Evolutionary conservation across 2,797 vertebrate species (phyloP).

Genomic region (Lutjanus campechanus): DNA sequence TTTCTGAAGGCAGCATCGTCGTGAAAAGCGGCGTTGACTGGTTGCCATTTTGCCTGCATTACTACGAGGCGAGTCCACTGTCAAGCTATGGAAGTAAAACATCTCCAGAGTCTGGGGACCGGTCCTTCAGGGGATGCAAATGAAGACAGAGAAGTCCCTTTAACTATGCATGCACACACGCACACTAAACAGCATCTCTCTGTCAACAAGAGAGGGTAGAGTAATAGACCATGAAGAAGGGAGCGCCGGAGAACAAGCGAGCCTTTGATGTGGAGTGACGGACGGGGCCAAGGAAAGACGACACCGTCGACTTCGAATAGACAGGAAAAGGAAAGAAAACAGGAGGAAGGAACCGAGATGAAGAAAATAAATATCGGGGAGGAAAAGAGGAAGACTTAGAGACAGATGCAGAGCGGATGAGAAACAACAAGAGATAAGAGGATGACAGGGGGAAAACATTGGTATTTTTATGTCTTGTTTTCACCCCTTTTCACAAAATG

Average conservation of each 20-base stretch:
- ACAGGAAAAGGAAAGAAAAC: constrained; percentile 54
- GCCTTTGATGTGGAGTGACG: constrained; percentile 77
- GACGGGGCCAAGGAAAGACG: constrained; percentile 50
- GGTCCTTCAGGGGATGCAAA: constrained; percentile 66
- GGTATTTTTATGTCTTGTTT: constrained; percentile 28
- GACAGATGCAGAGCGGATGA: constrained; percentile 19
- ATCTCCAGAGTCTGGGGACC: constrained; percentile 46
- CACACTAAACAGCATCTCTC: constrained; percentile 56
- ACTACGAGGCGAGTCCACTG: constrained; percentile 20
- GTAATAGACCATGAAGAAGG: constrained; percentile 72
- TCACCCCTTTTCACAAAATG: not conserved
- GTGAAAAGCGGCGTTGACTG: constrained; percentile 48
- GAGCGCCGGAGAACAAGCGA: constrained; percentile 66
- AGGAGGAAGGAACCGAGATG: constrained; percentile 32
- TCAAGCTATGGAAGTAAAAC: constrained; percentile 49
- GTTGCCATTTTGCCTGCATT: constrained; percentile 45
- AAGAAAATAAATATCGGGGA: constrained; percentile 52
- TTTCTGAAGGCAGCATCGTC: constrained; percentile 11
- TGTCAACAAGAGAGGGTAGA: constrained; percentile 67
- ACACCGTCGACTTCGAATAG: constrained; percentile 42
- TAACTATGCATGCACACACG: constrained; percentile 49
- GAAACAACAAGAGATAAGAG: constrained; percentile 40
- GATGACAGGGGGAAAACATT: constrained; percentile 4
- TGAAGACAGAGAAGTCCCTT: constrained; percentile 67
- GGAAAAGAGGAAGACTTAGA: constrained; percentile 9